Base-by-base conservation (phyloP, 2,113 vertebrate genomes). In the Platichthys flesus region DNA sequence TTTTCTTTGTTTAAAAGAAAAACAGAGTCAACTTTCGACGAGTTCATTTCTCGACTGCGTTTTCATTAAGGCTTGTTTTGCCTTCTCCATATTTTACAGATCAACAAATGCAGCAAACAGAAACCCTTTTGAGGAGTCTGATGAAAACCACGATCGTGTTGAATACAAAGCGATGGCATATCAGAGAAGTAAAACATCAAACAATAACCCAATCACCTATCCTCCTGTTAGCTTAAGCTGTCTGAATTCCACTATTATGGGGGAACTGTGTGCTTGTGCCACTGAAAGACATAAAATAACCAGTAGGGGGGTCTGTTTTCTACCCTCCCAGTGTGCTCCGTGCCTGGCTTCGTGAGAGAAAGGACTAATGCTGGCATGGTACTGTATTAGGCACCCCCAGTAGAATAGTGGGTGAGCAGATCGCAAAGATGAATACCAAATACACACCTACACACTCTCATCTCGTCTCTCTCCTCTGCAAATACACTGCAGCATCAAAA, bases 381-480 rank as follows among this genome's bases (percentile, higher is more conserved):
- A 92, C 90, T 91, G 92, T 93, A 93, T 93, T 93, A 93, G 91
- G 90, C 92, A 82, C 90, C 91, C 92, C 92, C 92, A 88, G 91
- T 91, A 91, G 91, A 92, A 88, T 91, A 89, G 91, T 92, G 91
- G 91, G 92, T 93, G 91, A 93, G 90, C 90, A 93, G 92, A 92
- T 93, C 91, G 88, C 91, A 91, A 91, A 93, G 92, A 93, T 93
- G 91, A 93, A 93, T 93, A 93, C 91, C 91, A 93, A 93, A 92
- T 83, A 93, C 90, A 91, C 91, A 93, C 91, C 90, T 92, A 93
- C 91, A 93, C 89, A 90, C 90, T 88, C 85, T 82, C 84, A 81
- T 88, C 89, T 86, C 76, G 66, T 89, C 88, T 89, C 90, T 85
- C 88, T 90, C 89, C 88, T 90, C 89, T 85, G 86, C 90, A 92